Conservation (phyloP, 2,888 invertebrate species). For the Sinohyriopsis cumingii region DNA sequence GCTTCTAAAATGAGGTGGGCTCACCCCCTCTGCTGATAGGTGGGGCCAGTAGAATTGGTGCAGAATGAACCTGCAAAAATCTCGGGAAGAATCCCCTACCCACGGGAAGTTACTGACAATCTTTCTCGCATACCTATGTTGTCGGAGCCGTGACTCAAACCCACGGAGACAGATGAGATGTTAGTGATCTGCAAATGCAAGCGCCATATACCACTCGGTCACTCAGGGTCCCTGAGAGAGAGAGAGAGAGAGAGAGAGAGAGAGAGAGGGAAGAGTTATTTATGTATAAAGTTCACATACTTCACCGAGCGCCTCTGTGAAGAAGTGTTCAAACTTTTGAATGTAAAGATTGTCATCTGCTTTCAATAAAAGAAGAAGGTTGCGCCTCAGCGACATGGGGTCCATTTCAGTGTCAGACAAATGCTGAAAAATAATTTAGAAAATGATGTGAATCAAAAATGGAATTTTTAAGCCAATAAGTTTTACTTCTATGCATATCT, state of each 20-base stretch:
- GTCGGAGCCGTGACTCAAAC: not conserved
- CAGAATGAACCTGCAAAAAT: no score
- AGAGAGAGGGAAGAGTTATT: constrained; percentile 11
- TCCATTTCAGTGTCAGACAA: constrained; percentile 51
- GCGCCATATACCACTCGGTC: not conserved
- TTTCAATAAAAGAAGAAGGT: constrained; percentile 51
- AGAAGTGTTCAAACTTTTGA: constrained; percentile 61
- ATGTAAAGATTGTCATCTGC: constrained; percentile 46
- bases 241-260: constrained; percentile 13
- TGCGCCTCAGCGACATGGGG: constrained; percentile 42
- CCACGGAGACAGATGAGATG: not conserved
- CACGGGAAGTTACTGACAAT: no score
- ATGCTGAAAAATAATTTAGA: constrained; percentile 43
- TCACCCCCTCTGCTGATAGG: no score
- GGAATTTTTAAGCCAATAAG: no score
- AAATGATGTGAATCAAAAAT: not conserved
- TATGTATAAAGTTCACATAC: constrained; percentile 30
- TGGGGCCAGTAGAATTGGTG: no score
- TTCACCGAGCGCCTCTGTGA: constrained; percentile 50
- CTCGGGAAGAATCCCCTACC: no score
- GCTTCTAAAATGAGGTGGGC: no score
- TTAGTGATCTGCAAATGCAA: not conserved
- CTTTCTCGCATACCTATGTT: not conserved
- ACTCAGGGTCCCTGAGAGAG: not conserved
- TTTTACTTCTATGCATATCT: not conserved